Percentiles rank a stretch among this genome's conserved stretches.
Evolutionary conservation across 2,797 vertebrate genomes (phyloP).

Genomic region (Spatula clypeata): DNA sequence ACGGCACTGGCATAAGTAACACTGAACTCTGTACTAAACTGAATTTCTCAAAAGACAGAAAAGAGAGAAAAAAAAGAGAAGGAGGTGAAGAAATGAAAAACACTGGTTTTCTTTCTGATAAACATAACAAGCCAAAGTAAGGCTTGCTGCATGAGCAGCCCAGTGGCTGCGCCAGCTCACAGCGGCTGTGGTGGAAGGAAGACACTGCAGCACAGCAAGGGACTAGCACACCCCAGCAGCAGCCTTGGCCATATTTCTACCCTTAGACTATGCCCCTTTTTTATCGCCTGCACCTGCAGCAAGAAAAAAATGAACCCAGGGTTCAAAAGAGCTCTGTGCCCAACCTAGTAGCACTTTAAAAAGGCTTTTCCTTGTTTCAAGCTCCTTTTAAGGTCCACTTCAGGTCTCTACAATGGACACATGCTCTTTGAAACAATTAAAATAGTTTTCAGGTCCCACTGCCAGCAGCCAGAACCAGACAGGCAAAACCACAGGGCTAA

Average conservation of each 20-base stretch:
- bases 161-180: background rate
- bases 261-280: rapidly evolving
- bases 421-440: background rate
- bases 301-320: background rate
- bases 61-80: background rate
- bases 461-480: background rate
- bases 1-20: rapidly evolving
- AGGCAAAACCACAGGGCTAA: rapidly evolving
- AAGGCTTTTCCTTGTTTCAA: background rate
- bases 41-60: background rate
- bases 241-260: rapidly evolving
- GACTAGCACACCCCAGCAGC: rapidly evolving
- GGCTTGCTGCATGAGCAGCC: background rate
- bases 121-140: background rate
- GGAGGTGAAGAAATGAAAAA: background rate
- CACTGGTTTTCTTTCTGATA: background rate
- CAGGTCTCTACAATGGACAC: background rate
- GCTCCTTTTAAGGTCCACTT: background rate
- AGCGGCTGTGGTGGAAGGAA: rapidly evolving
- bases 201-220: background rate
- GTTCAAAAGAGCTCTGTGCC: background rate
- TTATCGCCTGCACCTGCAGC: rapidly evolving
- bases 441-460: background rate
- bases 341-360: background rate
- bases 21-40: background rate